A percentile compares a stretch with the other conserved stretches of the same genome.
phyloP scores from a whole-genome alignment of 30 jellyfish, hydroid and myxozoan species.

The Chironex yamaguchii region DNA sequence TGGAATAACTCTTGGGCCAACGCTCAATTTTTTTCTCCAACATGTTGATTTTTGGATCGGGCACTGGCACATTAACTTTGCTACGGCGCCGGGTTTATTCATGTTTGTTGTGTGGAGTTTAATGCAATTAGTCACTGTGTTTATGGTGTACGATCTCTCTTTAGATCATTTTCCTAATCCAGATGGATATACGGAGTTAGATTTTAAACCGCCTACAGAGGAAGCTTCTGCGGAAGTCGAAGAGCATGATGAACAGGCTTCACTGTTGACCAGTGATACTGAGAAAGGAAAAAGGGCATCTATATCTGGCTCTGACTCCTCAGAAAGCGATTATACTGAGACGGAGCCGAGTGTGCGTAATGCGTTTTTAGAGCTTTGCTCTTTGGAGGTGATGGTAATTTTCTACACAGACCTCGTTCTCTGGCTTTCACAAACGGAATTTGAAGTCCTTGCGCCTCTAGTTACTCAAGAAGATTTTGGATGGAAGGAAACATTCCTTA shows the following conservation, averaged over 20 bases:
- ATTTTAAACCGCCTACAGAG: constrained; percentile 45
- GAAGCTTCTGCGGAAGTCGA: constrained; percentile 51
- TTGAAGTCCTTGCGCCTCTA: constrained; percentile 95
- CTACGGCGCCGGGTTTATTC: constrained; percentile 95
- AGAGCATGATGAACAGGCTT: constrained; percentile 73
- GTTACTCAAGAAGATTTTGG: constrained; percentile 94
- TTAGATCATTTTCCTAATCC: constrained; percentile 47
- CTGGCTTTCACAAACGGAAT: constrained; percentile 96
- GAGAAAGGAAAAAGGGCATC: background rate
- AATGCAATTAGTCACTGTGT: constrained; percentile 74
- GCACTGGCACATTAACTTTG: constrained; percentile 82
- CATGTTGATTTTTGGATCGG: constrained; percentile 78
- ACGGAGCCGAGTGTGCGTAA: constrained; percentile 37
- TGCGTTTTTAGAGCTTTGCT: constrained; percentile 67
- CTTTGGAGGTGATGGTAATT: constrained; percentile 79
- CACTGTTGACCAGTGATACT: constrained; percentile 19
- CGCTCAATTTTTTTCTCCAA: constrained; percentile 83
- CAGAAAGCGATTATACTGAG: constrained; percentile 15
- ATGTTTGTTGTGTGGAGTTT: constrained; percentile 91
- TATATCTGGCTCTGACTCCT: background rate
- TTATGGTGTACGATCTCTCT: constrained; percentile 76
- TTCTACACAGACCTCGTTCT: constrained; percentile 90
- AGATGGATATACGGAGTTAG: constrained; percentile 48
- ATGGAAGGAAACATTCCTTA: constrained; percentile 87
- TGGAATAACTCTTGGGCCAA: constrained; percentile 95